phyloP scores from a whole-genome alignment of 2,113 vertebrate species.

The Australoheros scitulus region DNA sequence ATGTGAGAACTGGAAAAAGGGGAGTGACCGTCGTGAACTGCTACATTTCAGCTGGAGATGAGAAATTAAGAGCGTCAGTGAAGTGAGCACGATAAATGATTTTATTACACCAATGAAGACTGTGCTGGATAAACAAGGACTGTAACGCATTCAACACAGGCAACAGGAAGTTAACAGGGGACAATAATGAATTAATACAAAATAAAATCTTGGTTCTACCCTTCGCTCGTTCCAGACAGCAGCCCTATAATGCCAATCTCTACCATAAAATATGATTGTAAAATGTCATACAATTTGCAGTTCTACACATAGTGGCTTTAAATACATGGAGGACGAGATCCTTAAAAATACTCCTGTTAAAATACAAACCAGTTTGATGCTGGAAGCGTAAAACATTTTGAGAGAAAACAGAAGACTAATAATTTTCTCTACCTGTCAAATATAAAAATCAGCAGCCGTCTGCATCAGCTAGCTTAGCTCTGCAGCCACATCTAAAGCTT shows the following conservation, averaged over 20 bases:
- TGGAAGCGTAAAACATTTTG: not conserved
- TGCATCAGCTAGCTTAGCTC: not conserved
- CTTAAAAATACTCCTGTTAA: not conserved
- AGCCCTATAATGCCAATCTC: not conserved
- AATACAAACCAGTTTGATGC: not conserved
- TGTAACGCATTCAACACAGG: no score
- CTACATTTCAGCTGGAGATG: not conserved
- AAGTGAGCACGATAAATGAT: not conserved
- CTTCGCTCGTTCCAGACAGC: not conserved
- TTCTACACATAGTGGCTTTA: conserved; percentile 5
- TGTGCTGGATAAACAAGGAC: not conserved
- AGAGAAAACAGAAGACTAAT: not conserved
- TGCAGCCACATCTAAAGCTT: not conserved
- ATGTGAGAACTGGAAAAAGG: no score
- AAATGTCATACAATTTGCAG: not conserved
- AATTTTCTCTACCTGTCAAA: not conserved
- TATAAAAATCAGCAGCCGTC: not conserved
- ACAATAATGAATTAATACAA: not conserved
- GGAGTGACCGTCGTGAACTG: not conserved
- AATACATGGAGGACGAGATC: not conserved
- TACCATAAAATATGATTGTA: not conserved
- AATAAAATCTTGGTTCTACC: not conserved
- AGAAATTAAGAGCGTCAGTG: not conserved
- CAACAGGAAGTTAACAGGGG: not conserved
- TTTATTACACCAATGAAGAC: not conserved